Conservation (phyloP, 2,113 vertebrate species). For the Nipponia nippon region DNA sequence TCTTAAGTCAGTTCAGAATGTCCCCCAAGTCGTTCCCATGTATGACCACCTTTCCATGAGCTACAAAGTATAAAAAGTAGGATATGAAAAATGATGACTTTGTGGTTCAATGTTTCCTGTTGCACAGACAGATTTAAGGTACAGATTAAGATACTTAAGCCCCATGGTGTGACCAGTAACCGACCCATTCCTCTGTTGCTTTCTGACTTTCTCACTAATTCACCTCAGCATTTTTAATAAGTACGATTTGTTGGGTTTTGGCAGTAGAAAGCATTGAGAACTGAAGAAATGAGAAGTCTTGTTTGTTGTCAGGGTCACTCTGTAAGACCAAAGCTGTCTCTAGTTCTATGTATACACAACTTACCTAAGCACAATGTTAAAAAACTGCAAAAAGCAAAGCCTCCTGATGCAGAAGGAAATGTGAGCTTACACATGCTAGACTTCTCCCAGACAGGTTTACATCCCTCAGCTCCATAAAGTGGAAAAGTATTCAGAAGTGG, state of each 20-base stretch:
- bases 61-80: not conserved
- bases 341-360: not conserved
- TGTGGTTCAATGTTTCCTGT: not conserved
- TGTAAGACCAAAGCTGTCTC: not conserved
- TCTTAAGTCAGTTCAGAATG: not conserved
- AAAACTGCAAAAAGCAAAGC: not conserved
- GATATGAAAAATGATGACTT: not conserved
- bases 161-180: not conserved
- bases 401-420: not conserved
- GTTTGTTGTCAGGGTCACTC: not conserved
- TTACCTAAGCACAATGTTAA: not conserved
- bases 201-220: not conserved
- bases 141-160: not conserved
- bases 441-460: not conserved
- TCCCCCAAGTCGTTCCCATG: accelerated
- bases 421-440: not conserved
- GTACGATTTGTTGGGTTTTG: accelerated
- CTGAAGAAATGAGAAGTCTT: not conserved
- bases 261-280: not conserved
- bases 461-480: not conserved
- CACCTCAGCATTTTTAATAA: not conserved
- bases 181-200: not conserved
- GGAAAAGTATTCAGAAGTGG: not conserved
- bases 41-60: not conserved
- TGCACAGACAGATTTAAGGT: not conserved